A percentile compares a stretch with the other conserved stretches of the same genome.
phyloP scores from a whole-genome alignment of 2,888 invertebrate genomes.

The Ischnus inquisitorius region DNA sequence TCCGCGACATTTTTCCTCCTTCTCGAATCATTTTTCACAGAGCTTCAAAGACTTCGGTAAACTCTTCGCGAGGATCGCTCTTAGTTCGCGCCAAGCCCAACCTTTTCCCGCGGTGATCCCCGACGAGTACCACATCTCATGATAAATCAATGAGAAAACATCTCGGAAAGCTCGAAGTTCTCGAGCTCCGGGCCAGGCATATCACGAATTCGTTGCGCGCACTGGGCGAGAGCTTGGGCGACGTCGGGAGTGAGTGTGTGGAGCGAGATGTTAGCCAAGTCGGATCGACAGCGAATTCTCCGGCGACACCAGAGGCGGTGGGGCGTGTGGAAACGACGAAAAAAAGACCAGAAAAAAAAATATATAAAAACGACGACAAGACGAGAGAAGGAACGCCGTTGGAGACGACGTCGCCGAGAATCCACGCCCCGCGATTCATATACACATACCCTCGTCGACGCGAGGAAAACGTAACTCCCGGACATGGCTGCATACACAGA shows the following conservation, averaged over 20 bases:
- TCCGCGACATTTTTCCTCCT: no score
- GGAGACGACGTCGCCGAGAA: slow-evolving; percentile 38
- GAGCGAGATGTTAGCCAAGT: not conserved
- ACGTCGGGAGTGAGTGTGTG: not conserved
- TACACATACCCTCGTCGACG: slow-evolving; percentile 21
- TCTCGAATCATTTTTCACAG: no score
- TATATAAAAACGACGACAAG: slow-evolving; percentile 50
- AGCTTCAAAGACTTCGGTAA: no score
- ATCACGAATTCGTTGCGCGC: slow-evolving; percentile 36
- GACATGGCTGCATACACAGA: slow-evolving; percentile 44
- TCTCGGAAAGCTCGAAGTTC: slow-evolving; percentile 5
- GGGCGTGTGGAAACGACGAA: slow-evolving; percentile 28
- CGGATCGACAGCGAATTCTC: slow-evolving; percentile 55
- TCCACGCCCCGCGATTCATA: slow-evolving; percentile 14
- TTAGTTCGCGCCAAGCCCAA: not conserved
- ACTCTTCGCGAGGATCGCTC: not conserved
- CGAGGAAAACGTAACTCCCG: slow-evolving; percentile 46
- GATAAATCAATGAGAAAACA: slow-evolving; percentile 41
- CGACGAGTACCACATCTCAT: slow-evolving; percentile 2
- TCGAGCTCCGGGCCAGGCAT: slow-evolving; percentile 8
- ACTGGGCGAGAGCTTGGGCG: not conserved
- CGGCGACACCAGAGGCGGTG: slow-evolving; percentile 34
- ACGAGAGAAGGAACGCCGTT: slow-evolving; percentile 49
- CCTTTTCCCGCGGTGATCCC: not conserved
- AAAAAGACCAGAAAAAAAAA: slow-evolving; percentile 35